Evolutionary conservation across 2,113 vertebrate genomes (phyloP), one percentile per base, ranked within the genome.

Genomic region (Eudyptes chrysolophus): DNA sequence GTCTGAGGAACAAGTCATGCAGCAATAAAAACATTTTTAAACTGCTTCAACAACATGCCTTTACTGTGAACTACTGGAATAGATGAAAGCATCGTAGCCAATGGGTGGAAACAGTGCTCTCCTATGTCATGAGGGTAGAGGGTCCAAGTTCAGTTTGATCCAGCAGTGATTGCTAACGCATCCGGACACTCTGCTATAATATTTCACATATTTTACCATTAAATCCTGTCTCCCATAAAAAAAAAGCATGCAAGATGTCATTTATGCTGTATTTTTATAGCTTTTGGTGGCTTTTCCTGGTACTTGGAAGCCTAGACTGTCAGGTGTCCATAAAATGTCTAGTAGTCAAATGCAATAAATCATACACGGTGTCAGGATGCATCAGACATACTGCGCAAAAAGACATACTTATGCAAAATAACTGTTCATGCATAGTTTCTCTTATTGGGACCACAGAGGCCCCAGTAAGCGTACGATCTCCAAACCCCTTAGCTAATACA

Each of bases 391-490:
- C 4, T 6, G 13, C 1, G 0, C 61, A 49, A 46, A 54, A 68
- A 42, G 4, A 6, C 27, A 24, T 11, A 42, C 12, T 48, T 57
- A 13, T 17, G 22, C 22, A 94, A 76, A 95, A 52, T 20, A 78
- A 18, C 34, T 86, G 7, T 30, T 66, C 17, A 7, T 21, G 11
- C 18, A n/a, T 19, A 27, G 55, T 75, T 72, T 51, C 20, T 71
- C 26, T 71, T 78, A 32, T 21, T 77, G 72, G 40, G 34, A 57
- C 44, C 24, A 61, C 8, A 36, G 26, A 48, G 12, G 26, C 10
- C 9, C 22, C 16, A 20, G 0, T 6, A 74, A 48, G 16, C 2
- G 1, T 66, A 49, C 14, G 4, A 36, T 66, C 30, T 74, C 40
- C 20, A 17, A n/a, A 22, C 60, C 57, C 17, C 10, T 83, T 86